Conservation (phyloP, 1,140 invertebrate species). For the Bathynomus jamesi region DNA sequence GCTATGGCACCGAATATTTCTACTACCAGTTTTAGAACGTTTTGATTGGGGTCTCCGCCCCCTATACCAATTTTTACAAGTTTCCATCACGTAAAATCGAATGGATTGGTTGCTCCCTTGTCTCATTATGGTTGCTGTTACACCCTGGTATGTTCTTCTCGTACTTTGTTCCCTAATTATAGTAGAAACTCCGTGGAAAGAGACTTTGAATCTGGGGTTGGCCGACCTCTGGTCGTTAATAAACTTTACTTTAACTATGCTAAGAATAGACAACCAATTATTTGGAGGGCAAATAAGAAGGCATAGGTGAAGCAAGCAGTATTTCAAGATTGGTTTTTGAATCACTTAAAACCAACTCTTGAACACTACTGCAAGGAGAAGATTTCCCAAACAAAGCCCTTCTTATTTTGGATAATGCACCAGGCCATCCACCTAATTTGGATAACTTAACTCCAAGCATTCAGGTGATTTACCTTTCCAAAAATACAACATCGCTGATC, state of each 20-base stretch:
- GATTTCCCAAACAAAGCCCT: too few species aligned
- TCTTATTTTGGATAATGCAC: too few species aligned
- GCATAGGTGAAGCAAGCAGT: too few species aligned
- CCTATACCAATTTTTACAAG: constrained; percentile 84
- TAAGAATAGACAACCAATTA: too few species aligned
- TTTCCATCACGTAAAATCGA: constrained; percentile 95
- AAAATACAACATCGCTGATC: too few species aligned
- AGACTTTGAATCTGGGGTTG: constrained; percentile 85
- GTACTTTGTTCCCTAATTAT: constrained; percentile 86
- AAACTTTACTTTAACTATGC: constrained; percentile 99
- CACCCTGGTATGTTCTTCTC: constrained; percentile 85
- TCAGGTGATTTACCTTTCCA: too few species aligned
- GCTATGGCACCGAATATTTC: constrained; percentile 86
- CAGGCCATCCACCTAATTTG: too few species aligned
- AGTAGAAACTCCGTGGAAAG: constrained; percentile 81
- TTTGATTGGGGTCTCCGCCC: constrained; percentile 72
- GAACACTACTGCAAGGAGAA: too few species aligned
- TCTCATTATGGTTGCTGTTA: constrained; percentile 92
- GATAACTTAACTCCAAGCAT: too few species aligned
- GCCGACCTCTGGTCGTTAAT: constrained; percentile 92
- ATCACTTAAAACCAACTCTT: too few species aligned
- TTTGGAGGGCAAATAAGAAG: too few species aligned
- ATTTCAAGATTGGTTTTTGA: too few species aligned
- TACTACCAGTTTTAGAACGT: constrained; percentile 75
- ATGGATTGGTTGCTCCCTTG: constrained; percentile 99